Evolutionary conservation across 2,888 invertebrate genomes (phyloP).

Genomic region (Drosophila quinaria): DNA sequence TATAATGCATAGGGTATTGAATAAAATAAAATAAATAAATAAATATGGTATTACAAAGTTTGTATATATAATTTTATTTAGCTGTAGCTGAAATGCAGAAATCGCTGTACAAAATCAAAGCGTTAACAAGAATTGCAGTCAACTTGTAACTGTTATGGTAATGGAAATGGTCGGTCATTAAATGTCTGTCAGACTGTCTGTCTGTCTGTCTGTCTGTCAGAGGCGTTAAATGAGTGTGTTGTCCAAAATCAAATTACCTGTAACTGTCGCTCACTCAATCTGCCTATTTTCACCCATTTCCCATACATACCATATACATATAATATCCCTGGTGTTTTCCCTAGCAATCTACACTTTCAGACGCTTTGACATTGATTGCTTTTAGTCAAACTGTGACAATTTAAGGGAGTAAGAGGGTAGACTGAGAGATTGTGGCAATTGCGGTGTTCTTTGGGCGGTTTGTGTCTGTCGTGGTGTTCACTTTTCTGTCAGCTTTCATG

Average conservation of each 20-base stretch:
- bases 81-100: too few relatives aligned
- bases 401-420: not conserved
- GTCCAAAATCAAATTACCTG: conserved; percentile 68
- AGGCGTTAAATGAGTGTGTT: conserved; percentile 55
- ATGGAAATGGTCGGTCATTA: conserved; percentile 28
- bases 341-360: conserved; percentile 2
- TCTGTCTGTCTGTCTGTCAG: not conserved
- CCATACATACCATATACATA: not conserved
- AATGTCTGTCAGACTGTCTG: conserved; percentile 28
- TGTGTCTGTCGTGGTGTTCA: not conserved
- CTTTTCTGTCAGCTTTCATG: conserved; percentile 53
- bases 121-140: not conserved
- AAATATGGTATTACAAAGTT: not conserved
- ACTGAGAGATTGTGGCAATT: not conserved
- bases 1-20: too few relatives aligned
- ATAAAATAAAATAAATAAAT: too few relatives aligned
- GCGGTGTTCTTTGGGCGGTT: not conserved
- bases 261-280: conserved; percentile 36
- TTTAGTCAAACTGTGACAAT: conserved; percentile 63
- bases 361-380: conserved; percentile 71
- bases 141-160: conserved; percentile 4
- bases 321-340: not conserved
- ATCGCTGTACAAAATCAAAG: not conserved
- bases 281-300: not conserved
- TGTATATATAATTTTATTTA: too few relatives aligned